Evolutionary conservation across 2,888 invertebrate genomes (phyloP).

Genomic region (Eupithecia abbreviata): DNA sequence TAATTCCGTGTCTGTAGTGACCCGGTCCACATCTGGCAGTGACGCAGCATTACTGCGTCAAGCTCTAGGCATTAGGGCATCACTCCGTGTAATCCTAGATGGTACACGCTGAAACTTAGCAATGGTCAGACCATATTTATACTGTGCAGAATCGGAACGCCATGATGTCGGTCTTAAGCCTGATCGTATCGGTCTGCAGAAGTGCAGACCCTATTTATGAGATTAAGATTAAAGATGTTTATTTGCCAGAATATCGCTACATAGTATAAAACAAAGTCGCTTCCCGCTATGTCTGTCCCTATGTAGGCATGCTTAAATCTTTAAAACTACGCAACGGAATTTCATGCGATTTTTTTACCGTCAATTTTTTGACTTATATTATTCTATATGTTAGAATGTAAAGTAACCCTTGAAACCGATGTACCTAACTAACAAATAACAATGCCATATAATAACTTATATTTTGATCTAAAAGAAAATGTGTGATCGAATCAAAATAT

Average conservation of each 20-base stretch:
- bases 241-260: too few species aligned
- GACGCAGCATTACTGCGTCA: slow-evolving; percentile 30
- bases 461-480: not conserved
- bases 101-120: slow-evolving; percentile 5
- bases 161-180: not conserved
- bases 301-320: too few species aligned
- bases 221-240: too few species aligned
- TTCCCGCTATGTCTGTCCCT: too few species aligned
- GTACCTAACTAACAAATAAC: not conserved
- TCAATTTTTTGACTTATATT: too few species aligned
- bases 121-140: not conserved
- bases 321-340: too few species aligned
- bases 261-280: too few species aligned
- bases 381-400: too few species aligned
- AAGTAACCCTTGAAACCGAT: too few species aligned
- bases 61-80: slow-evolving; percentile 19
- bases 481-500: not conserved
- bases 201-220: not conserved
- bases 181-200: not conserved
- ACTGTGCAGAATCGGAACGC: not conserved
- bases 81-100: slow-evolving; percentile 16
- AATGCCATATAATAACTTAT: not conserved
- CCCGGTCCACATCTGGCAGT: slow-evolving; percentile 21
- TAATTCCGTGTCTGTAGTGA: not conserved
- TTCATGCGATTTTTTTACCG: too few species aligned